Conservation (phyloP, 2,888 invertebrate species). For the Aleiodes alternator region DNA sequence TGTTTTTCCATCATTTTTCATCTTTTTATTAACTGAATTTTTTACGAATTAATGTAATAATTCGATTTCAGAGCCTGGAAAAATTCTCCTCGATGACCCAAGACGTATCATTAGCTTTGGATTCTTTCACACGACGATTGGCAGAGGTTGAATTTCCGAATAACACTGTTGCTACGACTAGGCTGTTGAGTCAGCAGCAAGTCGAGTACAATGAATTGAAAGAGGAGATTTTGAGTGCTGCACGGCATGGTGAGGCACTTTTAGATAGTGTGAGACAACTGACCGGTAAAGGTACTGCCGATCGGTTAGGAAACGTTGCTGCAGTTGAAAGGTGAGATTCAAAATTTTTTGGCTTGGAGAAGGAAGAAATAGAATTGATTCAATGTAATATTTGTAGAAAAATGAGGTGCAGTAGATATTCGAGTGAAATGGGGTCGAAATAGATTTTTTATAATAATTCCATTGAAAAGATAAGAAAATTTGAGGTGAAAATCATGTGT, state of each 20-base stretch:
- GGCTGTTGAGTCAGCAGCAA: constrained; percentile 90
- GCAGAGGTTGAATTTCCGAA: constrained; percentile 96
- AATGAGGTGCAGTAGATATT: no score
- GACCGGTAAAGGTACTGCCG: constrained; percentile 78
- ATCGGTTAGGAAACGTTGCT: constrained; percentile 90
- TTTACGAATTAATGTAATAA: not conserved
- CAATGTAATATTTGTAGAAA: no score
- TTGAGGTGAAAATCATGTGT: no score
- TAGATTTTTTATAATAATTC: not conserved
- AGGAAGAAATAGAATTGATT: no score
- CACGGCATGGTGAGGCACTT: constrained; percentile 91
- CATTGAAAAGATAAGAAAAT: no score
- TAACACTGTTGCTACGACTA: constrained; percentile 92
- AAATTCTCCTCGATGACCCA: constrained; percentile 95
- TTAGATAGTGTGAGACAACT: constrained; percentile 84
- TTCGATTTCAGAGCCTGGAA: constrained; percentile 87
- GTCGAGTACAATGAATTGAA: constrained; percentile 82
- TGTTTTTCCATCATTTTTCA: no score
- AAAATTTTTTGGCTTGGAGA: not conserved
- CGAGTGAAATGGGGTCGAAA: no score
- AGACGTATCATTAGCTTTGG: constrained; percentile 90
- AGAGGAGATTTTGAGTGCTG: constrained; percentile 90
- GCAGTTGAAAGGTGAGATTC: constrained; percentile 88
- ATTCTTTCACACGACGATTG: constrained; percentile 90
- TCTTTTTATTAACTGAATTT: not conserved